Evolutionary conservation across 2,113 vertebrate species (phyloP).

Genomic region (Archocentrus centrarchus): DNA sequence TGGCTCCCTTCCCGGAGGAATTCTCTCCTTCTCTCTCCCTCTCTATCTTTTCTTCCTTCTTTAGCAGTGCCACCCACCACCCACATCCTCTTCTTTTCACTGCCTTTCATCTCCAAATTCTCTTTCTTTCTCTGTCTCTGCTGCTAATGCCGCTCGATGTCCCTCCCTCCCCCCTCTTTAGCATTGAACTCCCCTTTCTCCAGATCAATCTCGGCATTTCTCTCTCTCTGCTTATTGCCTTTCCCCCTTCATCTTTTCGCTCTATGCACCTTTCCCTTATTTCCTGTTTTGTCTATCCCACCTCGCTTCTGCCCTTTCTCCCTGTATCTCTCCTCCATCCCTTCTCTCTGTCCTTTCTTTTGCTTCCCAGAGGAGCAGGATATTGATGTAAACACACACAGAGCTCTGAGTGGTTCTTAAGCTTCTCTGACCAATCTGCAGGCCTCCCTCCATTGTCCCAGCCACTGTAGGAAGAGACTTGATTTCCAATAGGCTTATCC

Average conservation of each 20-base stretch:
- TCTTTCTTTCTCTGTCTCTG: slow-evolving; percentile 23
- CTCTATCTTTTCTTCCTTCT: slow-evolving; percentile 11
- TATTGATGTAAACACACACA: slow-evolving; percentile 67
- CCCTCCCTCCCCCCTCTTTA: slow-evolving; percentile 43
- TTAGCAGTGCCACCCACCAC: slow-evolving; percentile 43
- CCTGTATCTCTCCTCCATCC: background rate
- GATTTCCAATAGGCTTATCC: slow-evolving; percentile 66
- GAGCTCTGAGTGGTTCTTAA: slow-evolving; percentile 56
- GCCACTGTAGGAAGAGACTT: slow-evolving; percentile 53
- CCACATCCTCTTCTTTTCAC: slow-evolving; percentile 41
- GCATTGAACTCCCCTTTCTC: slow-evolving; percentile 38
- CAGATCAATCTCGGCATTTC: slow-evolving; percentile 45
- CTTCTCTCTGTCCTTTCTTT: background rate
- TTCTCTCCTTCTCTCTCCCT: slow-evolving; percentile 15
- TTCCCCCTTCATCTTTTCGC: slow-evolving; percentile 25
- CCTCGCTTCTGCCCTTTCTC: slow-evolving; percentile 19
- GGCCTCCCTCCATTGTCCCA: slow-evolving; percentile 53
- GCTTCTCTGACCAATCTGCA: slow-evolving; percentile 54
- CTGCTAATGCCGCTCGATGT: slow-evolving; percentile 34
- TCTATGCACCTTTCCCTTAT: slow-evolving; percentile 3
- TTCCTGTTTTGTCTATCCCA: slow-evolving; percentile 25
- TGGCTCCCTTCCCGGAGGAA: slow-evolving; percentile 68
- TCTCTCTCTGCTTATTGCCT: slow-evolving; percentile 7
- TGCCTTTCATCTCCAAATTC: slow-evolving; percentile 48
- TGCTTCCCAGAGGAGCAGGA: slow-evolving; percentile 7